Evolutionary conservation across 2,113 vertebrate genomes (phyloP).

Genomic region (Dasyurus viverrinus): DNA sequence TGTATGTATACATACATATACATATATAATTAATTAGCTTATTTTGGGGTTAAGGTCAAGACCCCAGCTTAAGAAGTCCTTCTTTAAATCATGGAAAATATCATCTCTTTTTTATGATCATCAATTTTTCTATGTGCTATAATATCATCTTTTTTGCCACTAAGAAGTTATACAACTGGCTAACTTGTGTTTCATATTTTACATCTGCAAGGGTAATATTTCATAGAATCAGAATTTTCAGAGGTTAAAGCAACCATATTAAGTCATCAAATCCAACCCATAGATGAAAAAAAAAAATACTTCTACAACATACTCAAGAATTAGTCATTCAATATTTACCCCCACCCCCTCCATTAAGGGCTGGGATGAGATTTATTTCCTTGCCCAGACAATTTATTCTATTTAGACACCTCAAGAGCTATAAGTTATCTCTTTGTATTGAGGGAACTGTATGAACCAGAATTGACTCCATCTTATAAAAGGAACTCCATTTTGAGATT

Average conservation of each 20-base stretch:
- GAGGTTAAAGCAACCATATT: not conserved
- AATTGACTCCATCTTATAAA: not conserved
- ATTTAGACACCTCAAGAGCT: not conserved
- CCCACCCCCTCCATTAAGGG: not conserved
- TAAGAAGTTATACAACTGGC: not conserved
- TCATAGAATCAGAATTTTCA: not conserved
- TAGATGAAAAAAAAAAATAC: not conserved
- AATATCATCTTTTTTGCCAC: not conserved
- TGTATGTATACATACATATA: not conserved
- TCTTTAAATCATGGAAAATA: not conserved
- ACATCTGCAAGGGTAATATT: not conserved
- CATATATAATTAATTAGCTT: too few relatives aligned
- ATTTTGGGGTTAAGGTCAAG: too few relatives aligned
- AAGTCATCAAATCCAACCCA: not conserved
- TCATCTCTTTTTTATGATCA: not conserved
- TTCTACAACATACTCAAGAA: not conserved
- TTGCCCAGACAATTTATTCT: not conserved
- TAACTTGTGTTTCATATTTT: not conserved
- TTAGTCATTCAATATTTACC: not conserved
- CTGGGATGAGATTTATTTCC: not conserved
- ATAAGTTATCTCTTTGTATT: not conserved
- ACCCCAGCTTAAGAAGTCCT: not conserved
- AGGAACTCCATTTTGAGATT: not conserved
- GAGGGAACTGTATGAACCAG: not conserved
- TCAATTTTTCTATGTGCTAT: not conserved